phyloP scores from a whole-genome alignment of 1,140 invertebrate genomes.

The Drosophila ficusphila region DNA sequence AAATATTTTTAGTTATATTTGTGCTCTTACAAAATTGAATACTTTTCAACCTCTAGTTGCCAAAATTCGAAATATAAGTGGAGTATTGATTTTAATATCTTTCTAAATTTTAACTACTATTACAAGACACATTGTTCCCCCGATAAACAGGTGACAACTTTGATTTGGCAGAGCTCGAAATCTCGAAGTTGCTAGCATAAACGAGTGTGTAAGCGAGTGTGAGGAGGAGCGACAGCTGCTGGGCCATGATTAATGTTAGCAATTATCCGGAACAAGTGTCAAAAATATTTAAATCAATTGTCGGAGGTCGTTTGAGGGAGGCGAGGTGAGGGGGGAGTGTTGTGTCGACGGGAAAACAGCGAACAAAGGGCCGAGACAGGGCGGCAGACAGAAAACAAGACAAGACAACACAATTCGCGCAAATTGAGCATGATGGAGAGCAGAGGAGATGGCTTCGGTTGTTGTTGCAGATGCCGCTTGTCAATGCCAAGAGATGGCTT shows the following conservation, averaged over 20 bases:
- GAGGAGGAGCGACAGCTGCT: slow-evolving; percentile 56
- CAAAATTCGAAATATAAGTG: too few relatives aligned
- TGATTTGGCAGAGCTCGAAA: neutral
- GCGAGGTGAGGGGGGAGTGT: neutral
- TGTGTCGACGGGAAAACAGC: slow-evolving; percentile 17
- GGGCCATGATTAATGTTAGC: slow-evolving; percentile 74
- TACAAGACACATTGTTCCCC: too few relatives aligned
- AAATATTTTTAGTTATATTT: too few relatives aligned
- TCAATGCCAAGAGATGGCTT: slow-evolving; percentile 71
- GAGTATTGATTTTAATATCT: too few relatives aligned
- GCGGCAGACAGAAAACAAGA: slow-evolving; percentile 63
- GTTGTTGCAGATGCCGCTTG: slow-evolving; percentile 50
- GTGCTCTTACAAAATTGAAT: too few relatives aligned
- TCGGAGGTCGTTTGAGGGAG: slow-evolving; percentile 4
- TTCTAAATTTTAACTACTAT: too few relatives aligned
- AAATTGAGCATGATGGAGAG: slow-evolving; percentile 81
- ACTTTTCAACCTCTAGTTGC: too few relatives aligned
- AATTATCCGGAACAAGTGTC: slow-evolving; percentile 78
- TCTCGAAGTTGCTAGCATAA: neutral
- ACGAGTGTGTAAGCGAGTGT: slow-evolving; percentile 5
- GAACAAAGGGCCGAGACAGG: slow-evolving; percentile 47
- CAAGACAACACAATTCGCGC: slow-evolving; percentile 82
- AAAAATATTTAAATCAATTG: slow-evolving; percentile 83
- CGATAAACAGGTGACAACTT: neutral
- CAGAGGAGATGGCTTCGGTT: slow-evolving; percentile 37